These are phyloP conservation scores for Dreissena polymorpha DNA, from an alignment of 1,140 invertebrate species.

Conservation along the genomic window DNA sequence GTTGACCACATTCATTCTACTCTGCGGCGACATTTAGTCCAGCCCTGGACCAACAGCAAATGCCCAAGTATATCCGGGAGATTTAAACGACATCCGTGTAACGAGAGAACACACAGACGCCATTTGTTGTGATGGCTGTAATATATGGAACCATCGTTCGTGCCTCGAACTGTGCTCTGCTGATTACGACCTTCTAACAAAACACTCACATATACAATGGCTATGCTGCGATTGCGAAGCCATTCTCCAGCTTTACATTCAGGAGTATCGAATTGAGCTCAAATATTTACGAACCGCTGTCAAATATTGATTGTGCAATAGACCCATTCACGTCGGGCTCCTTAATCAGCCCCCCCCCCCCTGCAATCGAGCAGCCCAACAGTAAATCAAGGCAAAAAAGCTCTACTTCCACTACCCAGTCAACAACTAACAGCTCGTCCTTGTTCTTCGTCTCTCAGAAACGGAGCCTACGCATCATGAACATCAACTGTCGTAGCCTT, in stretches of 20 bases:
- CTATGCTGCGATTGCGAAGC: too few species aligned
- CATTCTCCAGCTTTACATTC: not conserved
- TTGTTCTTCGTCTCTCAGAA: constrained; percentile 16
- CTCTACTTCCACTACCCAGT: not conserved
- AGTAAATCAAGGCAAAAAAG: constrained; percentile 11
- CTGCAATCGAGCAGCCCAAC: not conserved
- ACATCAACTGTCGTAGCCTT: constrained; percentile 21
- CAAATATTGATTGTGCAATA: not conserved
- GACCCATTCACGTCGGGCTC: not conserved
- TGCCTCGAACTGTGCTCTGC: too few species aligned
- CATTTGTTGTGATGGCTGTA: too few species aligned
- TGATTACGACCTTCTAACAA: too few species aligned
- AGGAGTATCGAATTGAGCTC: not conserved
- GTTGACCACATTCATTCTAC: too few species aligned
- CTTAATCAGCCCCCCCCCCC: not conserved
- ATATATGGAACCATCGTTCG: too few species aligned
- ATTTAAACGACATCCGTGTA: too few species aligned
- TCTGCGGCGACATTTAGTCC: too few species aligned
- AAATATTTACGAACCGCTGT: not conserved
- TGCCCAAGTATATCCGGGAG: too few species aligned
- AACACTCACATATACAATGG: too few species aligned
- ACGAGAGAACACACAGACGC: too few species aligned
- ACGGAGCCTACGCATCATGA: constrained; percentile 8
- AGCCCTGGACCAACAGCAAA: too few species aligned
- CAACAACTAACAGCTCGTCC: not conserved